Conservation (phyloP, 2,888 invertebrate species). For the Apamea monoglypha region DNA sequence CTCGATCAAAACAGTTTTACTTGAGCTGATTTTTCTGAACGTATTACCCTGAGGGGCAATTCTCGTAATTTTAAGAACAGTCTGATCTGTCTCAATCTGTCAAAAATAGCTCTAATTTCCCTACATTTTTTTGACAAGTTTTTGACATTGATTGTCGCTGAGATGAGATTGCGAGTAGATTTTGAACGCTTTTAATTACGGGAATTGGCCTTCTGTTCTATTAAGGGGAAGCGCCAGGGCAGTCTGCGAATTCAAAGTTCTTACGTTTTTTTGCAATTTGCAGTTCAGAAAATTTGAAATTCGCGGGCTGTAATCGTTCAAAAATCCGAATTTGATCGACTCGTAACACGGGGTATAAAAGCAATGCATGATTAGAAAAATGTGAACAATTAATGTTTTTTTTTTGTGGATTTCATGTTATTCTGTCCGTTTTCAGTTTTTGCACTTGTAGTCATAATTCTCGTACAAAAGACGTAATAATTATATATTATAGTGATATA, state of each 20-base stretch:
- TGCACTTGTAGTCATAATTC: slow-evolving; percentile 66
- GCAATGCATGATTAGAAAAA: slow-evolving; percentile 60
- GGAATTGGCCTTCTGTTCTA: not conserved
- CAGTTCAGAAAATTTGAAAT: not conserved
- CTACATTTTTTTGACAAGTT: no score
- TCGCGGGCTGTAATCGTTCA: slow-evolving; percentile 8
- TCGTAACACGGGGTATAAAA: not conserved
- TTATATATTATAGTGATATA: slow-evolving; percentile 51
- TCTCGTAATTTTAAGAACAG: no score
- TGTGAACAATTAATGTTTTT: slow-evolving; percentile 38
- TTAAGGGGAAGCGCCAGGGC: not conserved
- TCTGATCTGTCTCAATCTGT: no score
- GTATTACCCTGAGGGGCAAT: not conserved
- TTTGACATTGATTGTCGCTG: no score
- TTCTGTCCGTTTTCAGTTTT: slow-evolving; percentile 72
- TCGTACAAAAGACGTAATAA: slow-evolving; percentile 66
- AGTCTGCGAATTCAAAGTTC: not conserved
- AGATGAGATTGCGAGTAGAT: no score
- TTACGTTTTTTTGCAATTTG: not conserved
- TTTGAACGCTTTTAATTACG: no score
- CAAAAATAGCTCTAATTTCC: no score
- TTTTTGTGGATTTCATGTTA: slow-evolving; percentile 74
- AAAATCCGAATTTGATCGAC: slow-evolving; percentile 32
- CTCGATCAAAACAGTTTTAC: slow-evolving; percentile 15
- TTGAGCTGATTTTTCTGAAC: slow-evolving; percentile 18